Evolutionary conservation across 2,888 invertebrate species (phyloP).

Genomic region (Orthosia gothica): DNA sequence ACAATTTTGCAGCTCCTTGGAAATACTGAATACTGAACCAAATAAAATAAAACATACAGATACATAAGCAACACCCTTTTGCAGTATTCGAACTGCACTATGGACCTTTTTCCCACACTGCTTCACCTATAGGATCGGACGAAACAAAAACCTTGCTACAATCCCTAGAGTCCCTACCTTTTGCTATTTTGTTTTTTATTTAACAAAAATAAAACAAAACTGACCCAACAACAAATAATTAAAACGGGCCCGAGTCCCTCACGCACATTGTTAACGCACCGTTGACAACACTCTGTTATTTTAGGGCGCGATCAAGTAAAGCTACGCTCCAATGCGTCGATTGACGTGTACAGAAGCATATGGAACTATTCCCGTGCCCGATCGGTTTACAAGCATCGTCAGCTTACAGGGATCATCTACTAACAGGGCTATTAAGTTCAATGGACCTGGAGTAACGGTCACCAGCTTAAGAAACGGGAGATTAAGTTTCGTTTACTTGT

Average conservation of each 20-base stretch:
- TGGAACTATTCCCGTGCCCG: conserved; percentile 72
- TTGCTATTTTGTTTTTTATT: neutral
- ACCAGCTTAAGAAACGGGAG: conserved; percentile 39
- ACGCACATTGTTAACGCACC: conserved; percentile 65
- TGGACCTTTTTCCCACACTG: neutral
- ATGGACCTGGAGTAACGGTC: conserved; percentile 67
- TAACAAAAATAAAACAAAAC: neutral
- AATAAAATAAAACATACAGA: neutral
- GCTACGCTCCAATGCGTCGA: conserved; percentile 61
- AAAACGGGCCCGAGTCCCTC: conserved; percentile 27
- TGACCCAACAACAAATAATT: conserved; percentile 47
- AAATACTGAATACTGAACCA: neutral
- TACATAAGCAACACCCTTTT: neutral
- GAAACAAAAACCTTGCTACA: neutral
- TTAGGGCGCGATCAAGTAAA: conserved; percentile 63
- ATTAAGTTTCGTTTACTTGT: conserved; percentile 24
- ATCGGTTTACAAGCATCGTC: conserved; percentile 71
- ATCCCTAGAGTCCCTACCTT: neutral
- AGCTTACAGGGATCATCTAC: conserved; percentile 60
- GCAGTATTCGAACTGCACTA: too few species aligned
- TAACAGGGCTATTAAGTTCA: conserved; percentile 70
- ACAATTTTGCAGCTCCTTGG: neutral
- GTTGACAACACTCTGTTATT: conserved; percentile 65
- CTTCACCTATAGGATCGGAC: too few species aligned
- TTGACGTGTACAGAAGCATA: conserved; percentile 69